phyloP scores from a whole-genome alignment of 2,888 invertebrate genomes.

The Phytoseiulus persimilis region DNA sequence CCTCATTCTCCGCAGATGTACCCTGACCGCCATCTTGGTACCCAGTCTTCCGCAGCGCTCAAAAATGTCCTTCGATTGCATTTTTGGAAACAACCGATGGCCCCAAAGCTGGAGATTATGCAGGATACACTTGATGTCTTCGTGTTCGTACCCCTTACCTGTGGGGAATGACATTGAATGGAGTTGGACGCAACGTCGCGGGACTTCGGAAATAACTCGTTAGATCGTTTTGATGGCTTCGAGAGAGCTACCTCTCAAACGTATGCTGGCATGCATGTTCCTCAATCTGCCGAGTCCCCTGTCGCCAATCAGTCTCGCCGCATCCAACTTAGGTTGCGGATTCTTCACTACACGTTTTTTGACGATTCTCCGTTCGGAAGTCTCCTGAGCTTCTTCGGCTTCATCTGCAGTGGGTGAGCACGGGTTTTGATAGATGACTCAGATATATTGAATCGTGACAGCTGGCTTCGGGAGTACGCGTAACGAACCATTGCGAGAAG shows the following conservation, averaged over 20 bases:
- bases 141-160: not conserved
- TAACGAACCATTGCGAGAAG: not conserved
- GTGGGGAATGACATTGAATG: not conserved
- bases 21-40: constrained; percentile 11
- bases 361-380: not conserved
- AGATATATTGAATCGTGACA: no score
- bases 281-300: constrained; percentile 7
- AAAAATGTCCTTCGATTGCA: constrained; percentile 34
- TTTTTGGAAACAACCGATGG: constrained; percentile 13
- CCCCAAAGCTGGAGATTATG: constrained; percentile 36
- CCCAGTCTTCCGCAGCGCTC: constrained; percentile 11
- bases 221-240: no score
- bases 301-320: constrained; percentile 46
- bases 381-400: not conserved
- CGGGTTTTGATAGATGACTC: not conserved
- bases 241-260: not conserved
- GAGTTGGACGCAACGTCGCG: no score
- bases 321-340: constrained; percentile 62
- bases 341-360: constrained; percentile 58
- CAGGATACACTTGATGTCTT: not conserved
- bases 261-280: not conserved
- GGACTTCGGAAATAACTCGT: no score
- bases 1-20: not conserved
- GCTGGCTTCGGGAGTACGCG: no score
- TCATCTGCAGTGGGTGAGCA: not conserved